Evolutionary conservation across 2,888 invertebrate species (phyloP).

Genomic region (Vesta saturnalis): DNA sequence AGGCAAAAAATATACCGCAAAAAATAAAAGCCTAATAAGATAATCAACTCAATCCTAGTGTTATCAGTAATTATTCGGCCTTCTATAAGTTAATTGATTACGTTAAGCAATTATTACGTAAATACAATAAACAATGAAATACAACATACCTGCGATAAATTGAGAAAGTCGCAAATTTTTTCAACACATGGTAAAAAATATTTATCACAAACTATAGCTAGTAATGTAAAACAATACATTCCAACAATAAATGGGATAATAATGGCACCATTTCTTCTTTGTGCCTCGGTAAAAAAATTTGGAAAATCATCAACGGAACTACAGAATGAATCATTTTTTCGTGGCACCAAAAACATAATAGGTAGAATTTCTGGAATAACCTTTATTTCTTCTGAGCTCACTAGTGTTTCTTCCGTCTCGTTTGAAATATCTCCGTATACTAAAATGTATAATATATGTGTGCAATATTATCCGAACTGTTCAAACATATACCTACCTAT

Average conservation of each 20-base stretch:
- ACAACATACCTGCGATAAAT: slow-evolving; percentile 71
- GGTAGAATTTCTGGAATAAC: background rate
- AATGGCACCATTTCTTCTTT: slow-evolving; percentile 81
- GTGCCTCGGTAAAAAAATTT: slow-evolving; percentile 69
- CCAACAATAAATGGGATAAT: slow-evolving; percentile 76
- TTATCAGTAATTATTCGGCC: background rate
- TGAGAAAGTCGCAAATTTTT: slow-evolving; percentile 82
- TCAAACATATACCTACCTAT: slow-evolving; percentile 2
- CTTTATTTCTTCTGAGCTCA: background rate
- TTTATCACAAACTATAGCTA: slow-evolving; percentile 91
- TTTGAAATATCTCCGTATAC: background rate
- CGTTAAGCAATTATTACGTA: no score
- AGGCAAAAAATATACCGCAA: no score
- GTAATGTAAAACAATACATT: slow-evolving; percentile 83
- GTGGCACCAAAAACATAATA: slow-evolving; percentile 23
- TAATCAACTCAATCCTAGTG: no score
- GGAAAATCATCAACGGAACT: slow-evolving; percentile 67
- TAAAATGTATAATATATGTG: background rate
- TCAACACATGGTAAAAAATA: slow-evolving; percentile 93
- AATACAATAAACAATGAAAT: background rate
- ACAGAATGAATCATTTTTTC: slow-evolving; percentile 4
- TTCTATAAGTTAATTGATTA: background rate
- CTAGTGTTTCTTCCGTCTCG: background rate
- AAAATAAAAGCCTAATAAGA: no score
- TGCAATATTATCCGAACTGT: background rate